phyloP scores from a whole-genome alignment of 2,113 vertebrate genomes.

The Thryonomys swinderianus region DNA sequence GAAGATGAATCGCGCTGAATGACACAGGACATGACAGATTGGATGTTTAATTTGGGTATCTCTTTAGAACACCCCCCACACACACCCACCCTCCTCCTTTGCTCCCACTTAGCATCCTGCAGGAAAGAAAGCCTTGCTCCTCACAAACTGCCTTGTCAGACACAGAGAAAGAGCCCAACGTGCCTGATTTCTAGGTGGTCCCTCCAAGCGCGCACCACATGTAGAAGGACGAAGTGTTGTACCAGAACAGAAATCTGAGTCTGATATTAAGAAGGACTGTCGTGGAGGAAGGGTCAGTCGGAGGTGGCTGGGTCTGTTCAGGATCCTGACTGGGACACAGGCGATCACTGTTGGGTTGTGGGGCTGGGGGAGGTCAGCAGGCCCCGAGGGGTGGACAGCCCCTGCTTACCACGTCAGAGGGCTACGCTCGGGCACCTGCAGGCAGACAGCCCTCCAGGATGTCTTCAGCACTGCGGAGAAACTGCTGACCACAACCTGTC shows the following conservation, averaged over 20 bases:
- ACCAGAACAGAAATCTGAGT: neutral
- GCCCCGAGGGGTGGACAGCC: neutral
- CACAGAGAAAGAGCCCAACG: slow-evolving; percentile 19
- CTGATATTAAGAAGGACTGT: neutral
- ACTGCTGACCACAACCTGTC: slow-evolving; percentile 66
- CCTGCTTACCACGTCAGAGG: neutral
- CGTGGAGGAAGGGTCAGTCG: neutral
- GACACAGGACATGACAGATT: slow-evolving; percentile 70
- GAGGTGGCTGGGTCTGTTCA: neutral
- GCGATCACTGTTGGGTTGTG: neutral
- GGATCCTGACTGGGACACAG: neutral
- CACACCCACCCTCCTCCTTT: slow-evolving; percentile 20
- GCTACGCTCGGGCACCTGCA: rapidly evolving
- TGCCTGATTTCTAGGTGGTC: slow-evolving; percentile 37
- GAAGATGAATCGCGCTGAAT: slow-evolving; percentile 65
- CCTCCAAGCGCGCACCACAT: neutral
- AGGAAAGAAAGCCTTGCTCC: neutral
- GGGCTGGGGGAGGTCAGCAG: no score
- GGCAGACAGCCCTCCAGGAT: neutral
- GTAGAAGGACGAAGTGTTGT: neutral
- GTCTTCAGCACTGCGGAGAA: neutral
- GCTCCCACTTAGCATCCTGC: slow-evolving; percentile 57
- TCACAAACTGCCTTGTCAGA: slow-evolving; percentile 52
- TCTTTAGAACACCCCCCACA: slow-evolving; percentile 55
- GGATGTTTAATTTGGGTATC: slow-evolving; percentile 75